Conservation (phyloP, 2,888 invertebrate genomes). For the Chalcosyrphus nemorum region DNA sequence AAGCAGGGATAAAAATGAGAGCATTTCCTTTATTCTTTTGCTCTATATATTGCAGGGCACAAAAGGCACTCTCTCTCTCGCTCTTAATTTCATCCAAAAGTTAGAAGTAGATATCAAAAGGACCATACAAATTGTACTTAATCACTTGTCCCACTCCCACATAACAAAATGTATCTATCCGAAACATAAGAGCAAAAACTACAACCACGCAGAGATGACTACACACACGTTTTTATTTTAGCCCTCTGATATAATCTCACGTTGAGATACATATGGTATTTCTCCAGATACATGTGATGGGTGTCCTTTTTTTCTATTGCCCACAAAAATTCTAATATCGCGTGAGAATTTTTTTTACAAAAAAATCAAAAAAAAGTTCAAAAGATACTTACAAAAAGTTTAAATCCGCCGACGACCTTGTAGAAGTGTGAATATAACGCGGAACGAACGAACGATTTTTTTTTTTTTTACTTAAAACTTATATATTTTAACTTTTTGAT, state of each 20-base stretch:
- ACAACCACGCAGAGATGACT: background rate
- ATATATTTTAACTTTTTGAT: slow-evolving; percentile 50
- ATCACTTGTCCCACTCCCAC: slow-evolving; percentile 35
- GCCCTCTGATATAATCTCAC: slow-evolving; percentile 16
- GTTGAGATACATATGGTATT: slow-evolving; percentile 9
- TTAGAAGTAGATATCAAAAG: background rate
- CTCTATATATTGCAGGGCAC: slow-evolving; percentile 2
- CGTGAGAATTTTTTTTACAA: slow-evolving; percentile 20
- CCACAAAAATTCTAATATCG: slow-evolving; percentile 3
- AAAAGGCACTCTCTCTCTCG: background rate
- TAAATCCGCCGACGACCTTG: slow-evolving; percentile 80
- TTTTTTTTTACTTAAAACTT: slow-evolving; percentile 64
- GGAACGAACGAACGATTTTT: slow-evolving; percentile 69
- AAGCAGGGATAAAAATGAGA: background rate
- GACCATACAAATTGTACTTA: slow-evolving; percentile 27
- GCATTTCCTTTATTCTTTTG: background rate
- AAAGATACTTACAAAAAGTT: slow-evolving; percentile 80
- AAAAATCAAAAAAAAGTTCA: slow-evolving; percentile 21
- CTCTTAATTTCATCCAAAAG: background rate
- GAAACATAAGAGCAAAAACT: background rate
- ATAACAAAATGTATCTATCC: slow-evolving; percentile 6
- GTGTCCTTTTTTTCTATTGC: too few species aligned
- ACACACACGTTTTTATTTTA: background rate
- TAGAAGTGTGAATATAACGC: slow-evolving; percentile 73
- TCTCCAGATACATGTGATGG: slow-evolving; percentile 7